Percentiles rank a stretch among this genome's conserved stretches.
phyloP scores from a whole-genome alignment of 2,113 vertebrate species.

The Eubucco bourcierii region DNA sequence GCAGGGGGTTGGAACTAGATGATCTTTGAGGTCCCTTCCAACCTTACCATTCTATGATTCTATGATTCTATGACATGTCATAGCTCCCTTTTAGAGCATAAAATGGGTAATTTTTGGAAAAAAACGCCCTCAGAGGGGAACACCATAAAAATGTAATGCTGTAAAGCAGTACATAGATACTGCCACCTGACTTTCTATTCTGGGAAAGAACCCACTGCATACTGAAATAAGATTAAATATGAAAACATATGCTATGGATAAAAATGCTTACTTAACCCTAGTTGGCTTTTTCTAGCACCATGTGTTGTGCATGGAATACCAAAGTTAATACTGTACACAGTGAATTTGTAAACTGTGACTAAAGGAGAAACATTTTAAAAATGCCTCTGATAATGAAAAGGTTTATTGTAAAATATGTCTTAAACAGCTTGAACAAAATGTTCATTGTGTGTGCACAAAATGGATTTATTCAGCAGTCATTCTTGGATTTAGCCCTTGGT shows the following conservation, averaged over 20 bases:
- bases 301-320: background rate
- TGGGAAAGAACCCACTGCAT: background rate
- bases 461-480: background rate
- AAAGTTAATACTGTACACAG: background rate
- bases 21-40: no score
- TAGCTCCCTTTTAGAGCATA: background rate
- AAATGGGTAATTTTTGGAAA: background rate
- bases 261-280: background rate
- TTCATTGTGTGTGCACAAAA: background rate
- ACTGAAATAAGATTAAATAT: background rate
- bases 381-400: conserved; percentile 49
- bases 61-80: no score
- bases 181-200: background rate
- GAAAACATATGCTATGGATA: background rate
- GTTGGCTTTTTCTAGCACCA: background rate
- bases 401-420: conserved; percentile 6
- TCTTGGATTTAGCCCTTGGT: conserved; percentile 17
- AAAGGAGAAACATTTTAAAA: conserved; percentile 38
- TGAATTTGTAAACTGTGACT: conserved; percentile 15
- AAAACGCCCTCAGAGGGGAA: background rate
- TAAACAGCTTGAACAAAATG: conserved; percentile 1
- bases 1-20: no score
- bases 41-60: no score
- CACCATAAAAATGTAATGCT: background rate
- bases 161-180: background rate